Base-by-base conservation (phyloP, 2,113 vertebrate species). In the Phoenicopterus ruber region DNA sequence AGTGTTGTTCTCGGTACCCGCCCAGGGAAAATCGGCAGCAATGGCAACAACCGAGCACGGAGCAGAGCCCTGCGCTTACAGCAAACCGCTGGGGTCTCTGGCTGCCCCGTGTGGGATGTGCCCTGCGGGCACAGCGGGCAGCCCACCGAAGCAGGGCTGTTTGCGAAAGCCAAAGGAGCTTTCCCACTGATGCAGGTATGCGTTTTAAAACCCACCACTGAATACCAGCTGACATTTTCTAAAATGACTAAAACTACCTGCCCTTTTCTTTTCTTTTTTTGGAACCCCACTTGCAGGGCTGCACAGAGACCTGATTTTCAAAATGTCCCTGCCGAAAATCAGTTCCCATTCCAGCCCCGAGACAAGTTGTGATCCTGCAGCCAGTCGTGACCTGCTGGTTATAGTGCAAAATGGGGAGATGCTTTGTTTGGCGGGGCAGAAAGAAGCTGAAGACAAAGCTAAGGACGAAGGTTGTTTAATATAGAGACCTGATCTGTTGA, bases 71-170 rank as follows among this genome's bases (percentile, higher is more conserved):
- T 78, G 49, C 10, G 5, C 42, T 73, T 50, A 7, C 44, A 32
- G 70, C 7, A 67, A 42, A 70, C 17, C 44, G 24, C 54, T 72
- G 32, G 9, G 73, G 22, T 32, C 62, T 73, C 62, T 42, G 82
- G 10, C 47, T 82, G 46, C 42, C 57, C 9, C 2, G 25, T 1
- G 1, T 10, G 4, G 18, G 26, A 17, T 0, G 0, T n/a, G 34
- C 13, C 46, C n/a, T n/a, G 19, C 1, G 10, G 34, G 55, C 1
- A 0, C 44, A 24, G 34, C 31, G 9, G 6, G 55, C n/a, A 73
- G 54, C 55, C 44, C 11, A 1, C 26, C 6, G 15, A 38, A 74
- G 38, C 34, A 52, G 22, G 29, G 31, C 4, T 4, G 2, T 52
- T 90, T 79, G 55, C 44, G 61, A 70, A 62, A 83, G 66, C 32